Evolutionary conservation across 1,140 invertebrate genomes (phyloP).

Genomic region (Pseudoatta argentina): DNA sequence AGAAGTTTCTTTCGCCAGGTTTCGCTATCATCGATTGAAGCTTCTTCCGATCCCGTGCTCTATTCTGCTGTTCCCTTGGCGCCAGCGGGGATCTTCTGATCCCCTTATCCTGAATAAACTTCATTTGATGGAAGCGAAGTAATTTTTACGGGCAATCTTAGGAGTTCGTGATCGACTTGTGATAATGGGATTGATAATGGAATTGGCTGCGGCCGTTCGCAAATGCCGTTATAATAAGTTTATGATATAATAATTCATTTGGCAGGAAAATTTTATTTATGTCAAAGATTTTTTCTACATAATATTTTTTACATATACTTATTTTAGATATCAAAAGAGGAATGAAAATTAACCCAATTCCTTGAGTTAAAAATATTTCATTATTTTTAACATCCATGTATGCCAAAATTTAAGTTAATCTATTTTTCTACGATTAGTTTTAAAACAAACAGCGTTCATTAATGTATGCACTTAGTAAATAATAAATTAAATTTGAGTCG

Average conservation of each 20-base stretch:
- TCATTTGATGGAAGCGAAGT: constrained; percentile 30
- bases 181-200: constrained; percentile 33
- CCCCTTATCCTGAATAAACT: constrained; percentile 33
- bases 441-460: no score
- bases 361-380: no score
- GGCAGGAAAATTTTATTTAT: background rate
- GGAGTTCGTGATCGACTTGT: background rate
- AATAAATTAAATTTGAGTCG: no score
- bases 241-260: constrained; percentile 19
- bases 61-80: background rate
- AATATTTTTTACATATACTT: no score
- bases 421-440: no score
- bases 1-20: constrained; percentile 50
- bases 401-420: no score
- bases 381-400: no score
- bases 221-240: constrained; percentile 3
- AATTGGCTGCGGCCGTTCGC: background rate
- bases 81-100: background rate
- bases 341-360: no score
- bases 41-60: background rate
- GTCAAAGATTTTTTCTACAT: background rate
- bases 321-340: no score
- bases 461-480: no score
- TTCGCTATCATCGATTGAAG: constrained; percentile 35
- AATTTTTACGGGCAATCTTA: constrained; percentile 27